phyloP scores from a whole-genome alignment of 2,888 invertebrate species.

The Loripinus fragilis region DNA sequence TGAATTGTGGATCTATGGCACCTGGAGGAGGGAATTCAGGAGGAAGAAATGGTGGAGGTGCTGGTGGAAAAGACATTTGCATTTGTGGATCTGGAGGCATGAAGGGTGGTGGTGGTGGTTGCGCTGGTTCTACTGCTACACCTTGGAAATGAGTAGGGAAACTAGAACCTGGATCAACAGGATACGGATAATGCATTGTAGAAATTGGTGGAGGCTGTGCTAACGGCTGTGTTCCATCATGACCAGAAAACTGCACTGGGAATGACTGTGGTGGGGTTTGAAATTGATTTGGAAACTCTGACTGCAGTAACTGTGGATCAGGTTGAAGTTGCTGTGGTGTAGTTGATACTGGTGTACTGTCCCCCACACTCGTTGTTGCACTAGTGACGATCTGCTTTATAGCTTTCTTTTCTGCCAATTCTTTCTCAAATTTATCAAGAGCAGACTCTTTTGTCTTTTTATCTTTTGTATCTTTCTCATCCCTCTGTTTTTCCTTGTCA shows the following conservation, averaged over 20 bases:
- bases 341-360: constrained; percentile 24
- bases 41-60: constrained; percentile 19
- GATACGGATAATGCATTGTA: constrained; percentile 25
- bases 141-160: constrained; percentile 12
- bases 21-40: constrained; percentile 15
- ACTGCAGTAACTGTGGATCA: constrained; percentile 15
- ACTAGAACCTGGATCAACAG: constrained; percentile 37
- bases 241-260: constrained; percentile 54
- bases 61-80: neutral
- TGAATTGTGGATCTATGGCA: neutral
- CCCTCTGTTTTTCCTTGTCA: constrained; percentile 22
- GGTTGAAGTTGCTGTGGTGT: constrained; percentile 23
- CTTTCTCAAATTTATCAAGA: constrained; percentile 60
- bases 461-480: constrained; percentile 38
- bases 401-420: constrained; percentile 54
- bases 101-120: neutral
- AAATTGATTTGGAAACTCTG: constrained; percentile 3
- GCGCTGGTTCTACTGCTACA: neutral
- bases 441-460: constrained; percentile 46
- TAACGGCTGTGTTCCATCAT: constrained; percentile 32
- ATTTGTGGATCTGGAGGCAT: neutral
- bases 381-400: constrained; percentile 34
- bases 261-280: constrained; percentile 34
- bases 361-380: constrained; percentile 19
- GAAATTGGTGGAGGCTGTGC: constrained; percentile 25